Evolutionary conservation across 2,797 vertebrate species (phyloP).

Genomic region (Rhincodon typus): DNA sequence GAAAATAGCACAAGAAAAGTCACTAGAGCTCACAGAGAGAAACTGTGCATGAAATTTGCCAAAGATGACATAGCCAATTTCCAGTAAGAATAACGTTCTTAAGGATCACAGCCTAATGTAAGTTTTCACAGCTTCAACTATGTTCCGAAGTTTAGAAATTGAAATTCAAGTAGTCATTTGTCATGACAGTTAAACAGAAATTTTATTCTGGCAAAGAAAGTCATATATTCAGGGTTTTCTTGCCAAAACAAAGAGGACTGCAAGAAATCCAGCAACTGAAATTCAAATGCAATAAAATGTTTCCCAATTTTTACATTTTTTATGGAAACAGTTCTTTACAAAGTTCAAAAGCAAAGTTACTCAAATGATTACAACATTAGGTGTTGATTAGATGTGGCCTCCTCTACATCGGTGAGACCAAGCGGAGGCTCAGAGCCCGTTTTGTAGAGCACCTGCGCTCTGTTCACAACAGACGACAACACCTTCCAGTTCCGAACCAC

Average conservation of each 20-base stretch:
- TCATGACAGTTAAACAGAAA: not conserved
- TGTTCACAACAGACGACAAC: too few species aligned
- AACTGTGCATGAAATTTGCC: too few species aligned
- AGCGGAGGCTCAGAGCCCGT: too few species aligned
- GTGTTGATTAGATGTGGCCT: too few species aligned
- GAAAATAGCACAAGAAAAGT: too few species aligned
- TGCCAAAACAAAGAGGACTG: not conserved
- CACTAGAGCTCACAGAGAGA: too few species aligned
- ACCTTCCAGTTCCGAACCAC: too few species aligned
- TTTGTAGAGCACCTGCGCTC: too few species aligned
- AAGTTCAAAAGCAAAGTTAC: not conserved
- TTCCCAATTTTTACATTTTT: not conserved
- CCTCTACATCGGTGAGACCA: too few species aligned
- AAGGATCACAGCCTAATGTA: not conserved
- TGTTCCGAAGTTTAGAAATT: not conserved
- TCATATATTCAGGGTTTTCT: not conserved
- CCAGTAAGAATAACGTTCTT: too few species aligned
- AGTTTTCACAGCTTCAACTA: not conserved
- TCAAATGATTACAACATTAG: not conserved
- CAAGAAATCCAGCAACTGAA: not conserved
- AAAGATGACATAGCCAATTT: too few species aligned
- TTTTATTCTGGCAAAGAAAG: not conserved
- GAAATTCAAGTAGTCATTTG: not conserved
- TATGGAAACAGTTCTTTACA: too few species aligned
- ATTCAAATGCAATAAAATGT: not conserved